Conservation (phyloP, 2,113 vertebrate genomes). For the Beaufortia kweichowensis region DNA sequence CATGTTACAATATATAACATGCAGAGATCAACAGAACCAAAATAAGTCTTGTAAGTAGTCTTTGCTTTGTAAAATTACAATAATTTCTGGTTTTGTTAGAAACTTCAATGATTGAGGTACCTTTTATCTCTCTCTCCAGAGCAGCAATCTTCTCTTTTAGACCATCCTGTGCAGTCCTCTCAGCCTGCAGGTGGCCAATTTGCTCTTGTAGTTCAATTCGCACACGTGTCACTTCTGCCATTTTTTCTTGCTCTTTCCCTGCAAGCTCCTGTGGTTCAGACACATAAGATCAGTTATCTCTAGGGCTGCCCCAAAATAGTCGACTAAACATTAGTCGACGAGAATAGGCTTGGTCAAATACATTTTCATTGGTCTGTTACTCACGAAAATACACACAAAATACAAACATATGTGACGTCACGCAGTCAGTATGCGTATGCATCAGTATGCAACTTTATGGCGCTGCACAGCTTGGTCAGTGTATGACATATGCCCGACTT, state of each 20-base stretch:
- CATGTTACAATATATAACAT: too few species aligned
- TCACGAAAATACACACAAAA: too few species aligned
- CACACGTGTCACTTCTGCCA: constrained; percentile 81
- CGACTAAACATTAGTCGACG: too few species aligned
- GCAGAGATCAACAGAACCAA: background rate
- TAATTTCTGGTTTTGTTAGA: background rate
- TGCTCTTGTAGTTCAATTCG: constrained; percentile 89
- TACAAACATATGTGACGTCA: too few species aligned
- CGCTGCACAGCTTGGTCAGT: too few species aligned
- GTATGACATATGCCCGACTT: too few species aligned
- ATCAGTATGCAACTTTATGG: too few species aligned
- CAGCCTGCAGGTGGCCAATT: constrained; percentile 84
- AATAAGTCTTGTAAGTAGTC: background rate
- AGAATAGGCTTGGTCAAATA: too few species aligned
- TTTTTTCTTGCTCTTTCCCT: constrained; percentile 87
- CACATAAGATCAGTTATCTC: too few species aligned
- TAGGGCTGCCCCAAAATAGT: too few species aligned
- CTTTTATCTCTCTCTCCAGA: constrained; percentile 90
- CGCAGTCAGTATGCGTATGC: too few species aligned
- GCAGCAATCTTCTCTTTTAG: constrained; percentile 85
- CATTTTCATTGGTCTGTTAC: too few species aligned
- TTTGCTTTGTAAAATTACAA: background rate
- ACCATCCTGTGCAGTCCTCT: constrained; percentile 78
- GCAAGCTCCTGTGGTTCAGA: constrained; percentile 76
- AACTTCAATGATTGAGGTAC: constrained; percentile 63